Evolutionary conservation across 1,140 invertebrate genomes (phyloP).

Genomic region (Choristoneura fumiferana): DNA sequence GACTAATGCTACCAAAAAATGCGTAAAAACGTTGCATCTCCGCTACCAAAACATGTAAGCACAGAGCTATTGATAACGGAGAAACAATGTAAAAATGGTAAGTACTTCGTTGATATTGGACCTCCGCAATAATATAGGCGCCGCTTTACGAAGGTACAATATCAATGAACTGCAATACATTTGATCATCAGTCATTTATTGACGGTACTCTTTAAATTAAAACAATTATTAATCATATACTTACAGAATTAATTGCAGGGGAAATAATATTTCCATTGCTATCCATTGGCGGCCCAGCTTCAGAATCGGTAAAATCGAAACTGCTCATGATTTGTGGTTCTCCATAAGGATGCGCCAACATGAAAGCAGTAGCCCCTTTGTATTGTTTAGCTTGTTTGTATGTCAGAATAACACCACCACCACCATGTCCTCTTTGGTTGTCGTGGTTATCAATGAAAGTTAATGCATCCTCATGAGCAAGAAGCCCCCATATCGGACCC

Average conservation of each 20-base stretch:
- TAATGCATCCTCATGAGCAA: constrained; percentile 77
- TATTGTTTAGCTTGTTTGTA: constrained; percentile 81
- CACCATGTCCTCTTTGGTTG: constrained; percentile 80
- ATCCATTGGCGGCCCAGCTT: constrained; percentile 82
- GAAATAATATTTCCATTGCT: constrained; percentile 81
- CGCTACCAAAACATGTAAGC: no score
- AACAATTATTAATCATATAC: constrained; percentile 26
- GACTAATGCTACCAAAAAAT: no score
- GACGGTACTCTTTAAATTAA: no score
- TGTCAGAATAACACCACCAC: constrained; percentile 79
- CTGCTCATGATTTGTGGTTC: constrained; percentile 89
- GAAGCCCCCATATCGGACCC: constrained; percentile 80
- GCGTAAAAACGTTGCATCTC: no score
- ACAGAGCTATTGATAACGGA: no score
- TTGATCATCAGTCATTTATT: no score
- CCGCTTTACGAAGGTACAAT: no score
- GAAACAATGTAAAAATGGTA: no score
- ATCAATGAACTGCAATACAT: no score
- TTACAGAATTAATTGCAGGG: constrained; percentile 80
- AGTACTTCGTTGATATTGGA: no score
- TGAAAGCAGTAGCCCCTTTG: constrained; percentile 87
- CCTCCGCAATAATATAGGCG: no score
- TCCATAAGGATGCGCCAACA: constrained; percentile 91
- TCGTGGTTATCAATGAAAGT: constrained; percentile 84
- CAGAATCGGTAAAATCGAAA: constrained; percentile 79